Conservation (phyloP, 2,797 vertebrate genomes). For the Lacerta bilineata region DNA sequence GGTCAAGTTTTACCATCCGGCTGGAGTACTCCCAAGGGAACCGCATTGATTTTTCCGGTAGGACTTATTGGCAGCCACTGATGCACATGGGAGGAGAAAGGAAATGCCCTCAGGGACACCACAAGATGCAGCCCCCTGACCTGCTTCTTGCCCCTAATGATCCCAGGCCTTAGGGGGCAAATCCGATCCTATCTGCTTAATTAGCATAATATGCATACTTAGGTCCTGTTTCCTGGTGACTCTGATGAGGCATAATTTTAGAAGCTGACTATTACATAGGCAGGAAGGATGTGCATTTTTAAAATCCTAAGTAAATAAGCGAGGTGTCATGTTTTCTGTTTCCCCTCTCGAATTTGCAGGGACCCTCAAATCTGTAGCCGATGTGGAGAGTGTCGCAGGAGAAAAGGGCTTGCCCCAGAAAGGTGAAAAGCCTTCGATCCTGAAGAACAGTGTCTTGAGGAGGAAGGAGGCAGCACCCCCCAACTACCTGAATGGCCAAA, state of each 20-base stretch:
- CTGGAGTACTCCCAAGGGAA: not conserved
- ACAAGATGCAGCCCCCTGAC: too few relatives aligned
- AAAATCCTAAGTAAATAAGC: not conserved
- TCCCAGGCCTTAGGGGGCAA: not conserved
- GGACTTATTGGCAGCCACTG: not conserved
- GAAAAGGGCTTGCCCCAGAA: not conserved
- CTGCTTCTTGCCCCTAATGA: not conserved
- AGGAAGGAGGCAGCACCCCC: constrained; percentile 3
- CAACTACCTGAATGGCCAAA: not conserved
- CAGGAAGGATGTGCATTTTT: not conserved
- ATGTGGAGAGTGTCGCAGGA: not conserved
- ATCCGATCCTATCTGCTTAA: not conserved
- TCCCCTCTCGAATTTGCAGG: not conserved
- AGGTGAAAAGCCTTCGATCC: not conserved
- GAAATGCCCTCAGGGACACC: not conserved
- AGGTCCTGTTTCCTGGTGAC: not conserved
- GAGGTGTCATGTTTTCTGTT: not conserved
- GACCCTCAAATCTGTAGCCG: not conserved
- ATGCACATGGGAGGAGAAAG: not conserved
- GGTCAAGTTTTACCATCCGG: not conserved
- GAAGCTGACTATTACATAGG: not conserved
- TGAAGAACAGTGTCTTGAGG: constrained; percentile 36
- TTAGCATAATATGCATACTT: not conserved
- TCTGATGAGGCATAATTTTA: not conserved
- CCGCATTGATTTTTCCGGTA: not conserved